Evolutionary conservation across 2,888 invertebrate species (phyloP).

Genomic region (Chloroclysta siterata): DNA sequence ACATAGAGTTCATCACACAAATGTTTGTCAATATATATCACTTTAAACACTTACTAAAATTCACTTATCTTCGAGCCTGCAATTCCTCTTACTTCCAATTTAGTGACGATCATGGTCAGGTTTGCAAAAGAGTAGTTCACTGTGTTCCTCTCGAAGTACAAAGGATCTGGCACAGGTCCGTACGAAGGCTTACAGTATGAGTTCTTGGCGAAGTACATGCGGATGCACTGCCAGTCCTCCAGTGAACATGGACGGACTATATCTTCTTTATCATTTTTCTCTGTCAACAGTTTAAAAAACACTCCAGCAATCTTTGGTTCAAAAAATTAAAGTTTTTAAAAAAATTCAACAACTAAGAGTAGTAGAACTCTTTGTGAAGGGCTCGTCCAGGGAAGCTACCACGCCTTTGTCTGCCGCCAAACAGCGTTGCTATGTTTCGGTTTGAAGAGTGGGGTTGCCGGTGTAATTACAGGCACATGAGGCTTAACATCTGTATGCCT

Average conservation of each 20-base stretch:
- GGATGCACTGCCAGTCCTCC: constrained; percentile 45
- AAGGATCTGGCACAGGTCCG: constrained; percentile 28
- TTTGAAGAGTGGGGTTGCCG: too few species aligned
- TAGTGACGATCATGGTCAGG: constrained; percentile 5
- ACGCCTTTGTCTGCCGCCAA: too few species aligned
- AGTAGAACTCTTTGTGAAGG: too few species aligned
- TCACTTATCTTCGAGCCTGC: constrained; percentile 23
- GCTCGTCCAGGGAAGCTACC: too few species aligned
- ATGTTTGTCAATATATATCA: too few species aligned
- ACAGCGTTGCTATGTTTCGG: too few species aligned
- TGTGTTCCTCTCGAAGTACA: constrained; percentile 20
- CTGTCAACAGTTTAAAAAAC: constrained; percentile 8
- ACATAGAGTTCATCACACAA: too few species aligned
- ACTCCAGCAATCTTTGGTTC: too few species aligned
- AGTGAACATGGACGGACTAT: constrained; percentile 41
- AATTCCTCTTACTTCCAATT: constrained; percentile 13
- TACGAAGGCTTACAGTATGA: constrained; percentile 37
- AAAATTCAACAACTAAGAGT: too few species aligned
- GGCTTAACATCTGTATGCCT: too few species aligned
- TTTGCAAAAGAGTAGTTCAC: constrained; percentile 6
- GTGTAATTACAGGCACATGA: too few species aligned
- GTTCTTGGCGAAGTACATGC: constrained; percentile 40
- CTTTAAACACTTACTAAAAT: constrained; percentile 25
- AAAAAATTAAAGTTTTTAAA: too few species aligned
- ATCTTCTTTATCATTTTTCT: constrained; percentile 29